A percentile compares a stretch with the other conserved stretches of the same genome.
phyloP scores from a whole-genome alignment of 2,888 invertebrate genomes.

The Lasioglossum malachurum region DNA sequence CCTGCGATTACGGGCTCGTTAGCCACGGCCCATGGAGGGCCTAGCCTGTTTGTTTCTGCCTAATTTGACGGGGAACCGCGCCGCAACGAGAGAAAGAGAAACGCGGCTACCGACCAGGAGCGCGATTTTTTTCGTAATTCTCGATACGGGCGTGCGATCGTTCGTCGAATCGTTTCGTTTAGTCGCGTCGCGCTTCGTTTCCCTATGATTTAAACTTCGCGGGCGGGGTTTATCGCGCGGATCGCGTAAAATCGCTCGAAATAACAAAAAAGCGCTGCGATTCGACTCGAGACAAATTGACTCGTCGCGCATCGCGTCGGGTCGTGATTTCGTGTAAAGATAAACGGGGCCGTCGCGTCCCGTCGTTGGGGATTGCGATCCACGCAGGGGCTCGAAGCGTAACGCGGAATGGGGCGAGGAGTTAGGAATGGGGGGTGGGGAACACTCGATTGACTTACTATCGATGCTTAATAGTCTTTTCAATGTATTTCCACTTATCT shows the following conservation, averaged over 20 bases:
- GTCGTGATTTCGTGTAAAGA: constrained; percentile 57
- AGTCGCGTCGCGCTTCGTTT: constrained; percentile 11
- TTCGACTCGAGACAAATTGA: constrained; percentile 33
- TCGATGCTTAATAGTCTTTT: constrained; percentile 67
- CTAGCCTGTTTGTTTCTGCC: constrained; percentile 70
- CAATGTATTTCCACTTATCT: constrained; percentile 59
- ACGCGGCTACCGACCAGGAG: not conserved
- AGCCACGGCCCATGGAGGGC: constrained; percentile 68
- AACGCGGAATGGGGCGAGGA: constrained; percentile 17
- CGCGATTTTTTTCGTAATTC: constrained; percentile 12
- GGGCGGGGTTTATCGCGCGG: not conserved
- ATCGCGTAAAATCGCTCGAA: not conserved
- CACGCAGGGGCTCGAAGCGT: constrained; percentile 25
- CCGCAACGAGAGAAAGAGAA: constrained; percentile 23
- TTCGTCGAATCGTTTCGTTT: constrained; percentile 1
- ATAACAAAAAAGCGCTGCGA: not conserved
- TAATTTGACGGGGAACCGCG: constrained; percentile 67
- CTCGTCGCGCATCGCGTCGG: not conserved
- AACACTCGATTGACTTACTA: constrained; percentile 52
- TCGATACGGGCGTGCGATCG: not conserved
- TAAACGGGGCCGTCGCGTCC: constrained; percentile 27
- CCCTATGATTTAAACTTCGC: not conserved
- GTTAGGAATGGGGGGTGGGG: constrained; percentile 16
- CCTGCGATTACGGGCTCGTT: constrained; percentile 78
- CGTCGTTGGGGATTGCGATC: constrained; percentile 14